Conservation (phyloP, 2,888 invertebrate genomes). For the Melipona bicolor region DNA sequence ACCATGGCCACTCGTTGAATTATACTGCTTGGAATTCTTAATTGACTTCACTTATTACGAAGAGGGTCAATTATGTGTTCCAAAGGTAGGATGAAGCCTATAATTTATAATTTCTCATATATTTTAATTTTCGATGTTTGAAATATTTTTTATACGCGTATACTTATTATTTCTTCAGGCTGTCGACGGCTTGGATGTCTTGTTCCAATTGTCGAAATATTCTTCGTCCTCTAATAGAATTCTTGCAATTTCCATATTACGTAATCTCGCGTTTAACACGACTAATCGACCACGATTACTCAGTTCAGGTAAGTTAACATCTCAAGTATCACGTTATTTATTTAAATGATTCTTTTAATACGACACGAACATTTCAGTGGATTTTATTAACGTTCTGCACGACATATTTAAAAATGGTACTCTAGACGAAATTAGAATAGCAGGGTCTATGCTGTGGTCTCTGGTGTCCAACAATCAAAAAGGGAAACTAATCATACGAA, state of each 20-base stretch:
- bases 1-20: conserved; percentile 85
- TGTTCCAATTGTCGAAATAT: conserved; percentile 79
- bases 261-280: conserved; percentile 86
- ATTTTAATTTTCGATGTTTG: neutral
- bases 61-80: conserved; percentile 85
- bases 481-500: conserved; percentile 86
- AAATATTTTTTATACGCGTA: neutral
- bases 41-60: conserved; percentile 85
- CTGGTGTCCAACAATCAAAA: conserved; percentile 89
- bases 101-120: neutral
- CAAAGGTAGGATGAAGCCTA: conserved; percentile 81
- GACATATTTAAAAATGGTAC: conserved; percentile 84
- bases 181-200: conserved; percentile 80
- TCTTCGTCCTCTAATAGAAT: conserved; percentile 77
- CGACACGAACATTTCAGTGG: conserved; percentile 81
- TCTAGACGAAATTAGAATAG: conserved; percentile 84
- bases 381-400: conserved; percentile 85
- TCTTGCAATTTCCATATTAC: conserved; percentile 85
- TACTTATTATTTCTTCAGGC: conserved; percentile 68
- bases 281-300: conserved; percentile 85
- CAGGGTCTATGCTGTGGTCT: conserved; percentile 88
- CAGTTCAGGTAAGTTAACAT: conserved; percentile 83
- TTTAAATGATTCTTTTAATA: neutral
- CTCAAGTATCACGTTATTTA: neutral
- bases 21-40: conserved; percentile 85